Percentiles rank a stretch among this genome's conserved stretches.
Evolutionary conservation across 2,888 invertebrate genomes (phyloP).

Genomic region (Esperia sulphurella): DNA sequence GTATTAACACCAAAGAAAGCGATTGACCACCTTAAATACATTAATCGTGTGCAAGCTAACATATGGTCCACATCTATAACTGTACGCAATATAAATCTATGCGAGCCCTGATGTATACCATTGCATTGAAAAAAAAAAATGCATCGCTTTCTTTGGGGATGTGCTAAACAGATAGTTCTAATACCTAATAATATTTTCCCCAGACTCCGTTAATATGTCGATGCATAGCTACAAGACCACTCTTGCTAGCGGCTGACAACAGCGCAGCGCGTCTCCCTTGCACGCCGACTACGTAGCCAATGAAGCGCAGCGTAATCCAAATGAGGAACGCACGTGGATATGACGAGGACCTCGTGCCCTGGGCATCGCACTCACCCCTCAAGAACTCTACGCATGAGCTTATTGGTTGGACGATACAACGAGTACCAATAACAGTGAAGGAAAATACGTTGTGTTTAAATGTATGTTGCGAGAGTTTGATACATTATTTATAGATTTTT

Average conservation of each 20-base stretch:
- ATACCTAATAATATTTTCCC: slow-evolving; percentile 16
- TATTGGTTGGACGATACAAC: slow-evolving; percentile 1
- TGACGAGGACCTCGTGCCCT: slow-evolving; percentile 43
- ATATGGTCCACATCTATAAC: no score
- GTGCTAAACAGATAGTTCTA: neutral
- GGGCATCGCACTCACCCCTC: slow-evolving; percentile 46
- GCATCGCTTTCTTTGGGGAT: no score
- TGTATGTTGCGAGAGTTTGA: neutral
- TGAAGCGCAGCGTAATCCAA: slow-evolving; percentile 23
- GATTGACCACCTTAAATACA: no score
- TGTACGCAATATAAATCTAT: no score
- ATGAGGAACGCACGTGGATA: slow-evolving; percentile 53
- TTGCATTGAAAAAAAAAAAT: no score
- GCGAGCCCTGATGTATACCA: no score
- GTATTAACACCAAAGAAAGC: no score
- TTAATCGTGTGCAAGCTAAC: no score
- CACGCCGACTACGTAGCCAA: slow-evolving; percentile 37
- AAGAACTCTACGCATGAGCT: slow-evolving; percentile 56
- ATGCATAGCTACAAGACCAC: slow-evolving; percentile 75
- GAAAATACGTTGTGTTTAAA: slow-evolving; percentile 3
- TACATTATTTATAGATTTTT: no score
- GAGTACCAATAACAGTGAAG: neutral
- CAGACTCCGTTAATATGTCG: slow-evolving; percentile 72
- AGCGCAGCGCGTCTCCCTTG: slow-evolving; percentile 47
- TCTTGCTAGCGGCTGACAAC: slow-evolving; percentile 61